Conservation (phyloP, 1,140 invertebrate genomes). For the Drosophila leontia region DNA sequence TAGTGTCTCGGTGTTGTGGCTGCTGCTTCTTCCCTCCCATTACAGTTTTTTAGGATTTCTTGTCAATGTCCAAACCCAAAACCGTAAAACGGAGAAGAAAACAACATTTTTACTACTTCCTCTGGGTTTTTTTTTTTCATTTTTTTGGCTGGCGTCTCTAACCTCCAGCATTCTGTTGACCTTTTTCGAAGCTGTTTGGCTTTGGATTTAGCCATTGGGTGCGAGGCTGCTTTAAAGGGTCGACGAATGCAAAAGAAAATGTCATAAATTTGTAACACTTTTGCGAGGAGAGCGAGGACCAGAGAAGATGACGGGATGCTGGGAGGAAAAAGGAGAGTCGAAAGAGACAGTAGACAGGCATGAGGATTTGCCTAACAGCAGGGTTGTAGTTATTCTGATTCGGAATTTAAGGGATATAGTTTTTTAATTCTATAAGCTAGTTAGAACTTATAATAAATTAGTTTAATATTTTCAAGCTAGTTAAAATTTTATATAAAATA, state of each 20-base stretch:
- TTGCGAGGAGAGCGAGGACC: constrained; percentile 21
- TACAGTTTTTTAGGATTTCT: constrained; percentile 45
- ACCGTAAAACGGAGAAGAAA: constrained; percentile 69
- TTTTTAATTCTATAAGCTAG: neutral
- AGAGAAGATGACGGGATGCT: constrained; percentile 29
- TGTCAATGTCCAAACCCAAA: constrained; percentile 73
- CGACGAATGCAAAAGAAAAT: constrained; percentile 69
- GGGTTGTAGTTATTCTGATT: neutral
- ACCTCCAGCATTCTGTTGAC: constrained; percentile 77
- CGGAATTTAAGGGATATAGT: neutral
- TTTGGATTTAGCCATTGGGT: constrained; percentile 53
- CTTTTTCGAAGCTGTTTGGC: constrained; percentile 66
- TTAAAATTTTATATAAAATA: neutral
- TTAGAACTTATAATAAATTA: too few species aligned
- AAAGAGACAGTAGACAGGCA: constrained; percentile 25
- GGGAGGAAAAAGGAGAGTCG: neutral
- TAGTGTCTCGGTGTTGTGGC: constrained; percentile 69
- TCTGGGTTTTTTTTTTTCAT: constrained; percentile 24
- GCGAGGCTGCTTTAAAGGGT: constrained; percentile 61
- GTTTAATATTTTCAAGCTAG: neutral
- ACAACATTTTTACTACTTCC: constrained; percentile 80
- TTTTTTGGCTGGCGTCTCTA: constrained; percentile 44
- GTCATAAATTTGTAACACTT: constrained; percentile 82
- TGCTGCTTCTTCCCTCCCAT: constrained; percentile 31
- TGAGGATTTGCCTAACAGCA: constrained; percentile 17